Base-by-base conservation (phyloP, 2,797 vertebrate genomes). In the Fistularia commersonii region DNA sequence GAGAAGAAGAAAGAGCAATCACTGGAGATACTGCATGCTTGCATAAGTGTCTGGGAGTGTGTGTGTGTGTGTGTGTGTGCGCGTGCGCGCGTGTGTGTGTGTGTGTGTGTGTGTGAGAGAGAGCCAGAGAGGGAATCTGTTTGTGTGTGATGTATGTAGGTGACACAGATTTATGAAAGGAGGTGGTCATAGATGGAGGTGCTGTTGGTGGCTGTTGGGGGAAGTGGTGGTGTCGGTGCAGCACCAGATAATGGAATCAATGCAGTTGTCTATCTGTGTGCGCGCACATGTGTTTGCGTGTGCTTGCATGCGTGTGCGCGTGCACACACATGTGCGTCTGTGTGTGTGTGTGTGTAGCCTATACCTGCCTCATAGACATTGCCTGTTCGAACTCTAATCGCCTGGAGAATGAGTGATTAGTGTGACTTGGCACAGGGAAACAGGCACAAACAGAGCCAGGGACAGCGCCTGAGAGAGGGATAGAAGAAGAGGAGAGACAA, bases 91-190 rank as follows among this genome's bases (percentile, higher is more conserved):
- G 42, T 45, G 44, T 74, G 56, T 34, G 60, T 52, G 54, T 57
- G 60, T 51, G 54, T 47, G 38, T 49, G 40, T 39, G 38, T 55
- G 51, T 31, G 8, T 61, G 54, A n/a, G n/a, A n/a, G n/a, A n/a
- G n/a, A n/a, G n/a, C n/a, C n/a, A n/a, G n/a, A n/a, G n/a, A n/a
- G n/a, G n/a, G n/a, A n/a, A n/a, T n/a, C n/a, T 65, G 54, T 67
- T 11, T 63, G 57, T 68, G 61, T 73, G 67, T 57, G 67, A 58
- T 81, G 54, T 71, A 79, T 84, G 80, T 82, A 84, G 82, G 82
- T 87, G 88, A 88, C 84, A 89, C 79, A 82, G 83, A 88, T 86
- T 87, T 85, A 82, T 79, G 73, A 79, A 72, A 57, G 74, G 60
- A 66, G 72, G 62, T 74, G 79, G 72, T 77, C 72, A 85, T 61